Conservation (phyloP, 1,140 invertebrate species). For the Drosophila sulfurigaster region DNA sequence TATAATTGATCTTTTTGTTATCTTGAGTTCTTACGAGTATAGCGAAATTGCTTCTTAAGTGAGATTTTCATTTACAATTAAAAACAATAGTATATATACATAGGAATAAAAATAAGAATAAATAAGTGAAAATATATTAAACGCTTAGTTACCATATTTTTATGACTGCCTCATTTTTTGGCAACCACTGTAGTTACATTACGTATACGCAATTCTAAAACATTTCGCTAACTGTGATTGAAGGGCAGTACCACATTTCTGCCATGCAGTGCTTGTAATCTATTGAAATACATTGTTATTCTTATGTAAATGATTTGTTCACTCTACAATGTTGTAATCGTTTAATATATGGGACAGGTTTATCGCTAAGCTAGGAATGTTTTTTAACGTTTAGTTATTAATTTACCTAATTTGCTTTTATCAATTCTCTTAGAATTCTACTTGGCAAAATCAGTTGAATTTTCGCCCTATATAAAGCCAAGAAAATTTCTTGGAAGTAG, state of each 20-base stretch:
- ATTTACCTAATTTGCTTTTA: conserved; percentile 7
- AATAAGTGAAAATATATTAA: background rate
- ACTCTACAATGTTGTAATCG: background rate
- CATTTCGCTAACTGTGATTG: background rate
- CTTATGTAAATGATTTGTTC: conserved; percentile 29
- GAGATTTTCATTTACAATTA: background rate
- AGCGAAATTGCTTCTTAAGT: too few relatives aligned
- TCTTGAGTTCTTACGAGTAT: too few relatives aligned
- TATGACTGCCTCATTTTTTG: too few relatives aligned
- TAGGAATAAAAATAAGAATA: too few relatives aligned
- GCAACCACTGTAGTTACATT: too few relatives aligned
- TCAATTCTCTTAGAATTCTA: too few relatives aligned
- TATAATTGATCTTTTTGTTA: too few relatives aligned
- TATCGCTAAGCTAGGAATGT: conserved; percentile 27
- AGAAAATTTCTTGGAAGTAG: background rate
- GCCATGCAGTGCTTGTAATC: conserved; percentile 35
- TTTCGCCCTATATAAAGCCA: conserved; percentile 49
- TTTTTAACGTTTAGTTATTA: conserved; percentile 35
- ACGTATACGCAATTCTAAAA: background rate
- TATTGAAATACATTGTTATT: conserved; percentile 44
- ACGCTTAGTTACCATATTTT: background rate
- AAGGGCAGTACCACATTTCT: background rate
- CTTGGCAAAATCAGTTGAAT: conserved; percentile 26
- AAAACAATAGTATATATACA: too few relatives aligned
- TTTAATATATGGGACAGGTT: conserved; percentile 31